phyloP scores from a whole-genome alignment of 2,113 vertebrate species.

The Malurus cyaneus region DNA sequence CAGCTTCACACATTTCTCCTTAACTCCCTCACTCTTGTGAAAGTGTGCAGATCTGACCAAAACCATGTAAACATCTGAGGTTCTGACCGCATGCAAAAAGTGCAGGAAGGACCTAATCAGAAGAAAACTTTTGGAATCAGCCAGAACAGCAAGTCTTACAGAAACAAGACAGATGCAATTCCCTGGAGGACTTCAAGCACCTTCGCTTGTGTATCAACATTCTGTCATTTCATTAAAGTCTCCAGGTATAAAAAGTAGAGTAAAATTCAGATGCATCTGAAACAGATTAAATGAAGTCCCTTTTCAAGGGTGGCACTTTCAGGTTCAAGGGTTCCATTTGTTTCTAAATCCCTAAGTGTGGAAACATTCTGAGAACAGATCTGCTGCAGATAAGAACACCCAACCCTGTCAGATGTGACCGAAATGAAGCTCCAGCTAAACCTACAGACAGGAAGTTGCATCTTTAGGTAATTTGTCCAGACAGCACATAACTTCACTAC shows the following conservation, averaged over 20 bases:
- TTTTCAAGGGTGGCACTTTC: neutral
- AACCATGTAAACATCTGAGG: neutral
- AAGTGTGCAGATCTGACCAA: neutral
- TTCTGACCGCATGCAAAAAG: neutral
- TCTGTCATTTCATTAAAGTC: neutral
- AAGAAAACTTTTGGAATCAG: neutral
- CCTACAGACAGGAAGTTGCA: neutral
- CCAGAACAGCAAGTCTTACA: neutral
- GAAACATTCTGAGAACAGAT: neutral
- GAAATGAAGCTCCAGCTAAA: neutral
- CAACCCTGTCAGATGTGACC: neutral
- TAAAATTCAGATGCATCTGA: neutral
- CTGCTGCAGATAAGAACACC: neutral
- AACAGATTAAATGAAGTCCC: neutral
- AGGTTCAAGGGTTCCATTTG: neutral
- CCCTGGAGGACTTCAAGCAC: neutral
- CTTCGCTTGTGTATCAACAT: neutral
- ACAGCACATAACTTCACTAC: neutral
- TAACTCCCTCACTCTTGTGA: neutral
- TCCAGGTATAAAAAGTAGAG: neutral
- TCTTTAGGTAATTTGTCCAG: neutral
- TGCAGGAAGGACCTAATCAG: neutral
- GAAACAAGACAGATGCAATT: neutral
- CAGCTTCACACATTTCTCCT: neutral
- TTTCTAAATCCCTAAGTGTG: neutral